Evolutionary conservation across 2,113 vertebrate genomes (phyloP), one percentile per base, ranked within the genome.

Genomic region (Saguinus midas): DNA sequence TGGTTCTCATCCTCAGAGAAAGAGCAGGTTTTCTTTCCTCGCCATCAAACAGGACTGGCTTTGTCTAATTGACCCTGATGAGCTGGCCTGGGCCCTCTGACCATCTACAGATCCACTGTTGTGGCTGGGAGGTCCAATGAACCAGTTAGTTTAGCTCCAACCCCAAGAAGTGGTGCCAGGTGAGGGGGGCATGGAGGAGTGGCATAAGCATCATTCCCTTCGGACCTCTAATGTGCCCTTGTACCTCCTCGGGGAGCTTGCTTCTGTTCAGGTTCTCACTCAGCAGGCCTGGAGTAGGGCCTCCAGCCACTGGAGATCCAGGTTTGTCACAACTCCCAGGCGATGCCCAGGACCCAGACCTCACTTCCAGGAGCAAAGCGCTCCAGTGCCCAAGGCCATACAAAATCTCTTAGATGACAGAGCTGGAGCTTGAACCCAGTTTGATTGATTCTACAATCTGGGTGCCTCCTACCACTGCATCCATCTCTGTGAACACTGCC

Each of bases 141-240:
- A 1, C 52, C 9, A 5, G 23, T 12, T 0, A 64, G 8, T 45
- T 83, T 14, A 50, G 70, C 50, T 43, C 27, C 43, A 23, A 5
- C 12, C 40, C 13, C 6, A 0, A 21, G 18, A 17, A 37, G 32
- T 7, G 3, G n/a, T 57, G 55, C 37, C 10, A n/a, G 70, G 85
- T 1, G 7, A 21, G 37, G 32, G 66, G 32, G 7, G 16, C 32
- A 7, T 68, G 29, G 16, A 64, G 11, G 27, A 45, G 7, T 11
- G 25, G 2, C 37, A 3, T n/a, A 14, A 12, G 35, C 3, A 0
- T 0, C 8, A 0, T 1, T 17, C 3, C 1, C 1, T 4, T 17
- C 3, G 12, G 12, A 6, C 25, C 64, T 27, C 25, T 2, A 17
- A 11, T 5, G 3, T 45, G 20, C 35, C 7, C 0, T 4, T 3